Evolutionary conservation across 2,888 invertebrate genomes (phyloP).

Genomic region (Drosophila leonis): DNA sequence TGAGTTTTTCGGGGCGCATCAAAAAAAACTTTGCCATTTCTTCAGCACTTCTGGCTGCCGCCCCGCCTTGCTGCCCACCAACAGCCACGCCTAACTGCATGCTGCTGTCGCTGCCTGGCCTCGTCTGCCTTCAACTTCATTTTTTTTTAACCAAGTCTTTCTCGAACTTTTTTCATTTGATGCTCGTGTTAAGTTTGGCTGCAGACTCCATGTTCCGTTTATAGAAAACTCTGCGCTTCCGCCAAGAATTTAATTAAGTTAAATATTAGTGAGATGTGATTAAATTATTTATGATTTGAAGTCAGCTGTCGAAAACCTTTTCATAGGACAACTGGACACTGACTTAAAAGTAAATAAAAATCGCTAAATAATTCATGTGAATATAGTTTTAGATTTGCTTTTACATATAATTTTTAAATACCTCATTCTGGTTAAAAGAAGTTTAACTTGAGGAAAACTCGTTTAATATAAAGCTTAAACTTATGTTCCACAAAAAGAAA

Average conservation of each 20-base stretch:
- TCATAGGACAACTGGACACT: too few species aligned
- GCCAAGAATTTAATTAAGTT: neutral
- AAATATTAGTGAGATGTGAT: neutral
- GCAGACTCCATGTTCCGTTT: constrained; percentile 30
- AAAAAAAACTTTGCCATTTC: constrained; percentile 82
- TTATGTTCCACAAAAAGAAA: too few species aligned
- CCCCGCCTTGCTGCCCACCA: constrained; percentile 7
- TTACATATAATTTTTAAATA: too few species aligned
- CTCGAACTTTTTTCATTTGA: constrained; percentile 58
- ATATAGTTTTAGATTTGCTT: too few species aligned
- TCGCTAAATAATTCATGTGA: too few species aligned
- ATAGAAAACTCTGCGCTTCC: constrained; percentile 4
- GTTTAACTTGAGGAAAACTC: too few species aligned
- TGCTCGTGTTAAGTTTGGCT: constrained; percentile 27
- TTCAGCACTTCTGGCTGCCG: constrained; percentile 58
- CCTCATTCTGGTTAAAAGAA: too few species aligned
- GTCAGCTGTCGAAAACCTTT: too few species aligned
- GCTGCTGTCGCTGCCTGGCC: constrained; percentile 10
- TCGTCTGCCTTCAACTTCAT: neutral
- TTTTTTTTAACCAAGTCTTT: constrained; percentile 26
- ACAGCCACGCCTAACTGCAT: constrained; percentile 19
- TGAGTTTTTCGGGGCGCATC: constrained; percentile 83
- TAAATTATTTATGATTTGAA: neutral
- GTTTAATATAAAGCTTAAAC: too few species aligned
- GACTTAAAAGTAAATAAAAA: too few species aligned